Evolutionary conservation across 2,888 invertebrate species (phyloP), one percentile per base, ranked within the genome.

Genomic region (Hyposoter didymator): DNA sequence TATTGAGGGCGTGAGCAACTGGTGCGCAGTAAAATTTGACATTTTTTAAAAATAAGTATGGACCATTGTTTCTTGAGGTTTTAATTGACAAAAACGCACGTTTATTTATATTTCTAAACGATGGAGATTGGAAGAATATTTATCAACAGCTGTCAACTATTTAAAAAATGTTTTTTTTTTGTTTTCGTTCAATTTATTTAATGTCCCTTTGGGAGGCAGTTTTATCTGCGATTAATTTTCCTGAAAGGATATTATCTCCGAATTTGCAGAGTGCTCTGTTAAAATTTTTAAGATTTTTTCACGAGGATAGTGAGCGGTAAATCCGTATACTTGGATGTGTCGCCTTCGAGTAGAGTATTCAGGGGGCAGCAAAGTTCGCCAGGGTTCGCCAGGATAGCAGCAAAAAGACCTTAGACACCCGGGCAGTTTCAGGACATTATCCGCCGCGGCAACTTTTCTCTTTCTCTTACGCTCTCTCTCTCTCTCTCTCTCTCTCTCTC

Each of bases 371-470:
- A 81, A 81, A 81, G 67, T 67, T 81, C 74, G 67, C 74, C 73
- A 76, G 76, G 79, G 79, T 85, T 82, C 79, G 72, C 70, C 66
- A 81, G 80, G 80, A 83, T 78, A 83, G 80, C 47, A 81, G 62
- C 59, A 45, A 69, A 45, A 75, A 73, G 83, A 85, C 80, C 83
- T 81, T 64, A 85, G 83, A 85, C 80, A 80, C 83, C 76, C 83
- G 83, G 80, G 52, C 80, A 83, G 80, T 78, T 85, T 76, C 83
- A 72, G 83, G 83, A 85, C 83, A 80, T 81, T 85, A 83, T 85
- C 80, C 83, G 80, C 80, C 62, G 45, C 67, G 52, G 80, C 67
- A 66, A 64, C 69, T 64, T 69, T 73, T 83, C 64, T 82, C 74
- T 43, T 43, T 81, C 14, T 78, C 72, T 55, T 59, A 59, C 67